These are phyloP conservation scores for Phallusia fumigata DNA, from an alignment of 23 tunicate genomes.

Conservation along the genomic window DNA sequence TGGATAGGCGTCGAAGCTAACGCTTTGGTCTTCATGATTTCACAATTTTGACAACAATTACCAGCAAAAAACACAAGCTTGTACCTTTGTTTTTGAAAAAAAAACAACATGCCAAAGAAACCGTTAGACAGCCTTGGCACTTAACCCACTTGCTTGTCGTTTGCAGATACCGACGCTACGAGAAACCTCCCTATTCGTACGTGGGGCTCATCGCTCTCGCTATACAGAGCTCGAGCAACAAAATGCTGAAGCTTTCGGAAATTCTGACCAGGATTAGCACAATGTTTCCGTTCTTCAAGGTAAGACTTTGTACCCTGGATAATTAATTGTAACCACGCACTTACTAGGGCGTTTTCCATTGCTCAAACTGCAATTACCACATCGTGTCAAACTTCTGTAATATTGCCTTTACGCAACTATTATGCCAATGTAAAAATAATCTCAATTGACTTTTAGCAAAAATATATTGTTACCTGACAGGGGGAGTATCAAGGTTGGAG, in stretches of 20 bases:
- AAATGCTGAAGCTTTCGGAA: constrained; percentile 89
- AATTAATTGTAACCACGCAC: too few relatives aligned
- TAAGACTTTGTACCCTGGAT: constrained; percentile 1
- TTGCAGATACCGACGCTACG: constrained; percentile 88
- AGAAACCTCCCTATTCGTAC: constrained; percentile 97
- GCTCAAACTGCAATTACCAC: background rate
- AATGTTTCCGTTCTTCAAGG: constrained; percentile 98
- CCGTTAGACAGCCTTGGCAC: too few relatives aligned
- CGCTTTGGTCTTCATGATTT: too few relatives aligned
- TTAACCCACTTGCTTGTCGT: too few relatives aligned
- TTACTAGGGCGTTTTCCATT: too few relatives aligned
- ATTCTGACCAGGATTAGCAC: constrained; percentile 77
- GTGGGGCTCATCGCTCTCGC: constrained; percentile 96
- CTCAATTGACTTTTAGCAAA: background rate
- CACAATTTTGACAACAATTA: too few relatives aligned
- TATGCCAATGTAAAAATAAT: background rate
- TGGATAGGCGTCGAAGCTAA: too few relatives aligned
- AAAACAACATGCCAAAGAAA: too few relatives aligned
- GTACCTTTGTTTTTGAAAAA: too few relatives aligned
- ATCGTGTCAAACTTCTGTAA: background rate
- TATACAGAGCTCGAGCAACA: constrained; percentile 76
- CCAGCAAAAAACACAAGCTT: too few relatives aligned
- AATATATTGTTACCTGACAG: constrained; percentile 17
- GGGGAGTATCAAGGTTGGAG: constrained; percentile 99
- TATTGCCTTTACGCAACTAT: background rate